phyloP scores from a whole-genome alignment of 2,113 vertebrate species.

The Ictalurus furcatus region DNA sequence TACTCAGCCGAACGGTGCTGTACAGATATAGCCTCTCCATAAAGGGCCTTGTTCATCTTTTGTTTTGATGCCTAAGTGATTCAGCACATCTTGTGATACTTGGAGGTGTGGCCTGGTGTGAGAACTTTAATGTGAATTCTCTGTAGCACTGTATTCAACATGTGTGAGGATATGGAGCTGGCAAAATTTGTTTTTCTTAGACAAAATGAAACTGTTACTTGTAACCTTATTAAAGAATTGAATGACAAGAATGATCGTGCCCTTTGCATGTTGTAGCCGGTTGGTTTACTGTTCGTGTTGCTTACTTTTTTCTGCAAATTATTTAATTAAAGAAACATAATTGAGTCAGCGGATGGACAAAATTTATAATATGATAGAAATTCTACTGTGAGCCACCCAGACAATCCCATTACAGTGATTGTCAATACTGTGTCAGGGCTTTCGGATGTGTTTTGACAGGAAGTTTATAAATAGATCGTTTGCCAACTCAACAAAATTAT shows the following conservation, averaged over 20 bases:
- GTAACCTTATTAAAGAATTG: not conserved
- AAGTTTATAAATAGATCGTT: not conserved
- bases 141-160: not conserved
- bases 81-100: conserved; percentile 53
- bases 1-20: conserved; percentile 38
- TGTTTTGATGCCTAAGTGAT: conserved; percentile 70
- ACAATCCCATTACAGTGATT: not conserved
- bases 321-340: not conserved
- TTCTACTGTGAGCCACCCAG: not conserved
- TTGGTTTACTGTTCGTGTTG: not conserved
- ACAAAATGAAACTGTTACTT: not conserved
- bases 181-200: not conserved
- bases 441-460: not conserved
- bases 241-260: not conserved
- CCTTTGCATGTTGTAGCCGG: not conserved
- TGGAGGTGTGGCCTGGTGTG: conserved; percentile 24
- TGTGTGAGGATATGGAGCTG: not conserved
- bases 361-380: not conserved
- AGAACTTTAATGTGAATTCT: not conserved
- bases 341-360: not conserved
- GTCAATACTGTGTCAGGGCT: not conserved
- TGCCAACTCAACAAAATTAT: not conserved
- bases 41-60: conserved; percentile 57
- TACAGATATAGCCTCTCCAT: conserved; percentile 50
- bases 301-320: not conserved